Percentiles rank a stretch among this genome's conserved stretches.
phyloP scores from a whole-genome alignment of 2,888 invertebrate species.

The Pseudococcus viburni region DNA sequence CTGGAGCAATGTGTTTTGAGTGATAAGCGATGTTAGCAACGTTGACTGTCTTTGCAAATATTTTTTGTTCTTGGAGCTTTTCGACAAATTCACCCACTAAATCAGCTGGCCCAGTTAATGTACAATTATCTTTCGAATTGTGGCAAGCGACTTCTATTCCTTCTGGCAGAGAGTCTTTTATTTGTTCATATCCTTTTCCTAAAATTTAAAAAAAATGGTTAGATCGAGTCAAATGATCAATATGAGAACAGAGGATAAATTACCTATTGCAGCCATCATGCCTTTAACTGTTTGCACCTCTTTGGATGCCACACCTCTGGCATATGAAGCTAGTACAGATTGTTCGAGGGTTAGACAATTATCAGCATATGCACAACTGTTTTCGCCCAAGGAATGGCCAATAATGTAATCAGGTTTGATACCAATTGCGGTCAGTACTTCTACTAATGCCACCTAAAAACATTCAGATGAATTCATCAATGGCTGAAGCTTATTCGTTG shows the following conservation, averaged over 20 bases:
- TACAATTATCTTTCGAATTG: constrained; percentile 83
- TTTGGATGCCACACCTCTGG: constrained; percentile 73
- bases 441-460: constrained; percentile 76
- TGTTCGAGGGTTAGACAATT: constrained; percentile 77
- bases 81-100: constrained; percentile 76
- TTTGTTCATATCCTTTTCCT: constrained; percentile 69
- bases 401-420: constrained; percentile 82
- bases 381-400: constrained; percentile 79
- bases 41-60: constrained; percentile 70
- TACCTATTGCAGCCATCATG: constrained; percentile 75
- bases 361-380: constrained; percentile 79
- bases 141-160: constrained; percentile 86
- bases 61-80: constrained; percentile 71
- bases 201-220: background rate
- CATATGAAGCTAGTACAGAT: constrained; percentile 76
- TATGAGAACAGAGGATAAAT: background rate
- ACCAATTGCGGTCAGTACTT: constrained; percentile 76
- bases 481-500: background rate
- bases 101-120: constrained; percentile 83
- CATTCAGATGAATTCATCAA: background rate
- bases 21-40: constrained; percentile 70
- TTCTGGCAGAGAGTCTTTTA: constrained; percentile 70
- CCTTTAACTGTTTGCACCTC: constrained; percentile 72
- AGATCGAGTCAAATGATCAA: background rate
- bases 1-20: constrained; percentile 71